phyloP scores from a whole-genome alignment of 2,888 invertebrate species.

The Emmelina monodactyla region DNA sequence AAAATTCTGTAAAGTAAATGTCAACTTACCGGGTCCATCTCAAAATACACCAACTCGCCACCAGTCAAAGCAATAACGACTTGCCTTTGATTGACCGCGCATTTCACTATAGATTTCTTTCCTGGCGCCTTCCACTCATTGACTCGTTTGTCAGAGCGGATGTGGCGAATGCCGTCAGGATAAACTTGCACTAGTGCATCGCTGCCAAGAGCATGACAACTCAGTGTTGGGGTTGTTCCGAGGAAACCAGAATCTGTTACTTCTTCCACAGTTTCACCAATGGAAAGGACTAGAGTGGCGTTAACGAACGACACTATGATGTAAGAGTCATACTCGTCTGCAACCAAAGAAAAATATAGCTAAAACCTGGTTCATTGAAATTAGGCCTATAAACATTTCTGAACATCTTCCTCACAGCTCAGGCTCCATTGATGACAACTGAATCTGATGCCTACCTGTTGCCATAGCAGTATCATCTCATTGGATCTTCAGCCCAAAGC shows the following conservation, averaged over 20 bases:
- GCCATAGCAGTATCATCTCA: conserved; percentile 42
- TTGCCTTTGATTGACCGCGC: conserved; percentile 98
- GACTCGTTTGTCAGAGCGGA: conserved; percentile 96
- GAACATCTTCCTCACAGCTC: too few species aligned
- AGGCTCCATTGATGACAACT: conserved; percentile 28
- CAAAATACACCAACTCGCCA: conserved; percentile 98
- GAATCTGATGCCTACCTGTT: conserved; percentile 49
- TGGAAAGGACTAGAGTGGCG: conserved; percentile 97
- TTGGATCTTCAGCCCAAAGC: conserved; percentile 50
- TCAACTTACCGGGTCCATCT: conserved; percentile 94
- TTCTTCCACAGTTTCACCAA: conserved; percentile 99
- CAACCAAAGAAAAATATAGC: conserved; percentile 55
- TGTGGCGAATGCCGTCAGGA: conserved; percentile 98
- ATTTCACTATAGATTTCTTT: conserved; percentile 95
- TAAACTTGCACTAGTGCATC: conserved; percentile 99
- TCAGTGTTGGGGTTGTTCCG: conserved; percentile 98
- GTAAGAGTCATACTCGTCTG: conserved; percentile 98
- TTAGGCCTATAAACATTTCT: conserved; percentile 13
- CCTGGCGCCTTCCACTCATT: conserved; percentile 99
- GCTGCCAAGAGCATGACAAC: conserved; percentile 96
- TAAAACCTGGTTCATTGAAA: conserved; percentile 19
- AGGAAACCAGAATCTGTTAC: conserved; percentile 99
- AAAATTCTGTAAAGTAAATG: not conserved
- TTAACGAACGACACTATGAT: conserved; percentile 99
- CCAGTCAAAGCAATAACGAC: conserved; percentile 98